Evolutionary conservation across 2,797 vertebrate genomes (phyloP), one percentile per base, ranked within the genome.

Genomic region (Hylomyscus alleni): DNA sequence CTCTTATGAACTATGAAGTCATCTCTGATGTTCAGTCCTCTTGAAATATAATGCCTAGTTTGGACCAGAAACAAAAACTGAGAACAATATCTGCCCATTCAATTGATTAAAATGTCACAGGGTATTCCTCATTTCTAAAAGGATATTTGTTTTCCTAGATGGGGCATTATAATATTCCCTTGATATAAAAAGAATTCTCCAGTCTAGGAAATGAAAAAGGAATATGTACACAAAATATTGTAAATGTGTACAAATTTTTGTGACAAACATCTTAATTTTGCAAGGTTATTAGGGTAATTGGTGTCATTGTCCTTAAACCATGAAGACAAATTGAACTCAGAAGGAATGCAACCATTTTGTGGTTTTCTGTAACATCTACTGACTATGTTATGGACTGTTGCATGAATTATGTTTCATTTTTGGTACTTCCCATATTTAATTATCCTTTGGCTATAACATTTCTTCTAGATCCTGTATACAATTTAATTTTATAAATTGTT

Each of bases 171-270:
- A 96, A 83, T 91, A 80, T 94, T 2, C 52, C 4, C 10, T 89
- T 81, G 50, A 26, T 14, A 31, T 73, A 72, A 83, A 80, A 86
- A 2, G 60, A 56, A 83, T 93, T 95, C 17, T 40, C 3, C 3
- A 89, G 89, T n/a, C 83, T 50, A 75, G 15, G 4, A 89, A 92
- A 85, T n/a, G 37, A 93, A 78, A 93, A 76, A 78, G 37, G 37
- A 94, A 60, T 26, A 86, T 12, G 24, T 90, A 91, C 26, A 29
- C 20, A 91, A 93, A 5, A 31, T 11, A 17, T 14, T 83, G 8
- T 54, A 50, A 91, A 72, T 3, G 13, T 90, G 1, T 75, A 44
- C 14, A 77, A 56, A 2, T 56, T 7, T 84, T 82, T 78, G 19
- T 83, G 54, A 54, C 22, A 75, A 15, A 92, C 31, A 15, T 93